Conservation (phyloP, 2,888 invertebrate genomes). For the Synergus gifuensis region DNA sequence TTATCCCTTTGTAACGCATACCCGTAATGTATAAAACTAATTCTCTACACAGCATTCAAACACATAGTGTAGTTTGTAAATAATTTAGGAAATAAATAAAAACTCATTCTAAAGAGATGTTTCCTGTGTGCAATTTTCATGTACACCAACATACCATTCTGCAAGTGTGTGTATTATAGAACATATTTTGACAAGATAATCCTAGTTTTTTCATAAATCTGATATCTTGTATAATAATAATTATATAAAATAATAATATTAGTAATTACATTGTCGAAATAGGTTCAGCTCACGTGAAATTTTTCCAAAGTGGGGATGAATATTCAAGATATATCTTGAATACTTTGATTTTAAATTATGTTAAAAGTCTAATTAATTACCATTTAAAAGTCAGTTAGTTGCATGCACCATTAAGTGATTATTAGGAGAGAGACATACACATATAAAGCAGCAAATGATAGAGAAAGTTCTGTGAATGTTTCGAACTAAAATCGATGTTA, state of each 20-base stretch:
- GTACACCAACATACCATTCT: constrained; percentile 87
- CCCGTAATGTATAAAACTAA: constrained; percentile 50
- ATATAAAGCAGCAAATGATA: constrained; percentile 77
- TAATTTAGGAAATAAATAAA: constrained; percentile 62
- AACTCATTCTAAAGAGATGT: constrained; percentile 74
- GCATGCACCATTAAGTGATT: constrained; percentile 53
- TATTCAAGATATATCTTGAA: constrained; percentile 1
- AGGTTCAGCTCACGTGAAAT: constrained; percentile 67
- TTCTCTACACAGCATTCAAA: constrained; percentile 75
- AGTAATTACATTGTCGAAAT: constrained; percentile 64
- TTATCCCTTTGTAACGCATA: constrained; percentile 14
- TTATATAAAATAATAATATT: constrained; percentile 39
- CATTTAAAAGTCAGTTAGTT: constrained; percentile 20
- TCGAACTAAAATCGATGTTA: constrained; percentile 71
- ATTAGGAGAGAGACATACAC: constrained; percentile 65
- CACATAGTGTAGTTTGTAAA: constrained; percentile 59
- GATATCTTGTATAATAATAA: constrained; percentile 21
- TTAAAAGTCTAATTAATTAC: constrained; percentile 10
- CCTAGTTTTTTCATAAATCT: constrained; percentile 32
- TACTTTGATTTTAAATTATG: background rate
- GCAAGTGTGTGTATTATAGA: constrained; percentile 73
- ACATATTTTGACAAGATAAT: constrained; percentile 69
- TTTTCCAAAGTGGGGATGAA: constrained; percentile 66
- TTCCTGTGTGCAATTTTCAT: constrained; percentile 79
- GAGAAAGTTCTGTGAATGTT: constrained; percentile 73